Evolutionary conservation across 2,888 invertebrate species (phyloP).

Genomic region (Cylloceria caligata): DNA sequence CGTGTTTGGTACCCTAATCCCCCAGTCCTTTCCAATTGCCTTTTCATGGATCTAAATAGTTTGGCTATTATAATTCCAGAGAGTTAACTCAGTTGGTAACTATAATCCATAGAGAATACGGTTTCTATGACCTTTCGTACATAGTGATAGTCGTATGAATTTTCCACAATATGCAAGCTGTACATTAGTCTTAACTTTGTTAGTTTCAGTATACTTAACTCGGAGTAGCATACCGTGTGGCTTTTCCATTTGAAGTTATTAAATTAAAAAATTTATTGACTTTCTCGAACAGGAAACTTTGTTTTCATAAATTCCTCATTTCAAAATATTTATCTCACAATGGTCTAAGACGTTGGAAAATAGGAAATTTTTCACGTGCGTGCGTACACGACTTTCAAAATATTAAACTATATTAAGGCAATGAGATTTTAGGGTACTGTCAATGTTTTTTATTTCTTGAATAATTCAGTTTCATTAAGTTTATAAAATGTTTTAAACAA

Average conservation of each 20-base stretch:
- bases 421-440: no score
- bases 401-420: no score
- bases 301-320: no score
- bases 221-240: not conserved
- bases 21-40: slow-evolving; percentile 15
- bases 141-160: slow-evolving; percentile 29
- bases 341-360: no score
- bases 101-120: slow-evolving; percentile 18
- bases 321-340: no score
- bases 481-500: no score
- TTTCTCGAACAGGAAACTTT: no score
- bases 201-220: not conserved
- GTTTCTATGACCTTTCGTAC: not conserved
- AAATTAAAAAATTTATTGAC: no score
- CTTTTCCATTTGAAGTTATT: not conserved
- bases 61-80: slow-evolving; percentile 9
- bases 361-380: no score
- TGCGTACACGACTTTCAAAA: no score
- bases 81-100: not conserved
- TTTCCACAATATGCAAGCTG: slow-evolving; percentile 7
- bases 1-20: not conserved
- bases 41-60: slow-evolving; percentile 17
- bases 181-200: slow-evolving; percentile 5
- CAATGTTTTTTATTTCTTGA: no score
- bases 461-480: no score